These are phyloP conservation scores for Eristalis arbustorum DNA, from an alignment of 2,888 invertebrate genomes.

Conservation along the genomic window DNA sequence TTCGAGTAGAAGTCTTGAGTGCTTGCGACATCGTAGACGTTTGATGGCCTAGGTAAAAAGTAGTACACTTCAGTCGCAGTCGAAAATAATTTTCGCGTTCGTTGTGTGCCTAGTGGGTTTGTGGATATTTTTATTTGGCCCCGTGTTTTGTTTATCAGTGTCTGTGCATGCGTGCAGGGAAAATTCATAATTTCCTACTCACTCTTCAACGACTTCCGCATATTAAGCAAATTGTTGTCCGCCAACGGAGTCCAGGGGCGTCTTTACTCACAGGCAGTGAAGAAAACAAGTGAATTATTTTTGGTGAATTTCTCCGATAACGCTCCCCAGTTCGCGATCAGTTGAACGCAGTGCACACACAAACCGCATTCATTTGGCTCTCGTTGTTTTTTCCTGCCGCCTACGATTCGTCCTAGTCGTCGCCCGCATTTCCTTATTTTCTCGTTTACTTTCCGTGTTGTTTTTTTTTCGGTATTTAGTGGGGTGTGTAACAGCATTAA, in stretches of 20 bases:
- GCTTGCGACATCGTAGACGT: constrained; percentile 59
- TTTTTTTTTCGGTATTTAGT: constrained; percentile 13
- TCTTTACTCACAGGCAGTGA: constrained; percentile 25
- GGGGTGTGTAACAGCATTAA: constrained; percentile 67
- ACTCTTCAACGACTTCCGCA: constrained; percentile 15
- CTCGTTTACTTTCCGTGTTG: constrained; percentile 23
- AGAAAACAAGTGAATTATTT: constrained; percentile 61
- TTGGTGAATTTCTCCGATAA: constrained; percentile 26
- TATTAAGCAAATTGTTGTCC: constrained; percentile 25
- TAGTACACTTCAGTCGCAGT: constrained; percentile 32
- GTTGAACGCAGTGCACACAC: constrained; percentile 33
- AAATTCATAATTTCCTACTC: constrained; percentile 5
- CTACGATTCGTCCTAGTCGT: constrained; percentile 5
- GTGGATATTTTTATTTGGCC: constrained; percentile 19
- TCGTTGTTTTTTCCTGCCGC: constrained; percentile 1
- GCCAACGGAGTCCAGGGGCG: constrained; percentile 40
- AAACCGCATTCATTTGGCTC: constrained; percentile 36
- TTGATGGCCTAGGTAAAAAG: not conserved
- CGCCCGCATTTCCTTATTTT: constrained; percentile 32
- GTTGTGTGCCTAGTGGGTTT: constrained; percentile 28
- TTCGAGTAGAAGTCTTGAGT: constrained; percentile 70
- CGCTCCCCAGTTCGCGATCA: constrained; percentile 23
- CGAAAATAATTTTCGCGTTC: constrained; percentile 58
- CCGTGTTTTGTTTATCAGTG: constrained; percentile 33
- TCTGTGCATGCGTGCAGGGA: constrained; percentile 31